A percentile compares a stretch with the other conserved stretches of the same genome.
phyloP scores from a whole-genome alignment of 2,888 invertebrate genomes.

The Sclerodermus sp. region DNA sequence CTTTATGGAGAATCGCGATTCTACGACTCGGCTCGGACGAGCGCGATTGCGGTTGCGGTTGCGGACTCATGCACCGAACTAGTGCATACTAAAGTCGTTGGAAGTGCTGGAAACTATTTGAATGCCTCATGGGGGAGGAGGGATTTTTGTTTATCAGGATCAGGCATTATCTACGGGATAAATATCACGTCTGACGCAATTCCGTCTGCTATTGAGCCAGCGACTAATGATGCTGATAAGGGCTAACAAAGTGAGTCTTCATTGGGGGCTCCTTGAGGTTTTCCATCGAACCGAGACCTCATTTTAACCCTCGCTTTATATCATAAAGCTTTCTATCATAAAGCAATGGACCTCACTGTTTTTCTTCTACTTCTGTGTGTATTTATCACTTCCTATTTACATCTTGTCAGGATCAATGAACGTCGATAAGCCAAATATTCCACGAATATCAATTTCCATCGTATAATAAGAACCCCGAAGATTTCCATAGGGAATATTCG shows the following conservation, averaged over 20 bases:
- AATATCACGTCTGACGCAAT: conserved; percentile 53
- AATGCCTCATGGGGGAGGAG: conserved; percentile 35
- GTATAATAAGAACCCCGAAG: no score
- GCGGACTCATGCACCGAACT: conserved; percentile 15
- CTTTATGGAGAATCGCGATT: no score
- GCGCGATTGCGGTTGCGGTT: no score
- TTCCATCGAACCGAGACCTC: no score
- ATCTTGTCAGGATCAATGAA: not conserved
- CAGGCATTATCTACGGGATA: conserved; percentile 44
- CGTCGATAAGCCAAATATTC: not conserved
- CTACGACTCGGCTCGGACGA: no score
- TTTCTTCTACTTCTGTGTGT: no score
- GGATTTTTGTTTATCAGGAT: conserved; percentile 45
- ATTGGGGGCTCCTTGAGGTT: conserved; percentile 1
- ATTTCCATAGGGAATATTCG: no score
- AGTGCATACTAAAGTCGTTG: conserved; percentile 25
- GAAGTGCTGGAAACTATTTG: conserved; percentile 37
- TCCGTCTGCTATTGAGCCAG: conserved; percentile 46
- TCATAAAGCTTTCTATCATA: no score
- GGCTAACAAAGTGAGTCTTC: conserved; percentile 38
- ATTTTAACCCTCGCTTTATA: no score
- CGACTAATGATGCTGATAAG: conserved; percentile 43
- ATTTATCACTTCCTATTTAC: not conserved
- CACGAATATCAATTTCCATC: not conserved
- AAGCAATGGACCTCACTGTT: no score